Conservation (phyloP, 2,797 vertebrate species). For the Molossus molossus region DNA sequence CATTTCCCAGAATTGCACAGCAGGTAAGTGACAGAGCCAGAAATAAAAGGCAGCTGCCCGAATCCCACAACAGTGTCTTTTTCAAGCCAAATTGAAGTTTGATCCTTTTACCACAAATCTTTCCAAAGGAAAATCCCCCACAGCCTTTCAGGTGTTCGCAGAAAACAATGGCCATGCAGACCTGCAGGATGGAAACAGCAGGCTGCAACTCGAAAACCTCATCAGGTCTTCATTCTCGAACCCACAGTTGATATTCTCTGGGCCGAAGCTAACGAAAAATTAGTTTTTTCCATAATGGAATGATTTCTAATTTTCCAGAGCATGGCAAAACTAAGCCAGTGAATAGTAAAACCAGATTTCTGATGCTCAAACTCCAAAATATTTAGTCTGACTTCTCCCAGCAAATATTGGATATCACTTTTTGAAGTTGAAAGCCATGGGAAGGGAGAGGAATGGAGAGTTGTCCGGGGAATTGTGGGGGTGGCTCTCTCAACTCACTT, state of each 20-base stretch:
- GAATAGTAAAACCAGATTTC: constrained; percentile 82
- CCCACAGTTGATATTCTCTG: constrained; percentile 71
- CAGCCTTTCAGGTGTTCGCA: constrained; percentile 70
- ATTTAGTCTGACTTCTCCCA: constrained; percentile 74
- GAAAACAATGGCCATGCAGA: constrained; percentile 27
- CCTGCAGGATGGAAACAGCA: constrained; percentile 61
- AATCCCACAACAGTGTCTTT: constrained; percentile 53
- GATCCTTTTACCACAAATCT: constrained; percentile 69
- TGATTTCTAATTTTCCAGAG: constrained; percentile 80
- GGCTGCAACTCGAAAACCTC: constrained; percentile 37
- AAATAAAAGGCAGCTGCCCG: constrained; percentile 51
- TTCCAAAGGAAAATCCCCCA: constrained; percentile 72
- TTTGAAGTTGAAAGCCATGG: constrained; percentile 52
- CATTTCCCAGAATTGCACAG: constrained; percentile 53
- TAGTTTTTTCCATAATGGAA: constrained; percentile 52
- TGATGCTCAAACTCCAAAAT: constrained; percentile 69
- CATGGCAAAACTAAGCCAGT: constrained; percentile 71
- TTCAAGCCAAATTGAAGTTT: constrained; percentile 61
- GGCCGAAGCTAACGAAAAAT: constrained; percentile 18
- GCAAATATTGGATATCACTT: constrained; percentile 64
- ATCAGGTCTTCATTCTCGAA: constrained; percentile 73
- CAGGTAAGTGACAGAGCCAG: constrained; percentile 36
- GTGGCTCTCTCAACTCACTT: not conserved
- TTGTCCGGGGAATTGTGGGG: not conserved
- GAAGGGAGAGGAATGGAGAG: not conserved